Percentiles rank a stretch among this genome's conserved stretches.
Conservation (phyloP, 1,140 invertebrate genomes). For the Tetranychus urticae region DNA sequence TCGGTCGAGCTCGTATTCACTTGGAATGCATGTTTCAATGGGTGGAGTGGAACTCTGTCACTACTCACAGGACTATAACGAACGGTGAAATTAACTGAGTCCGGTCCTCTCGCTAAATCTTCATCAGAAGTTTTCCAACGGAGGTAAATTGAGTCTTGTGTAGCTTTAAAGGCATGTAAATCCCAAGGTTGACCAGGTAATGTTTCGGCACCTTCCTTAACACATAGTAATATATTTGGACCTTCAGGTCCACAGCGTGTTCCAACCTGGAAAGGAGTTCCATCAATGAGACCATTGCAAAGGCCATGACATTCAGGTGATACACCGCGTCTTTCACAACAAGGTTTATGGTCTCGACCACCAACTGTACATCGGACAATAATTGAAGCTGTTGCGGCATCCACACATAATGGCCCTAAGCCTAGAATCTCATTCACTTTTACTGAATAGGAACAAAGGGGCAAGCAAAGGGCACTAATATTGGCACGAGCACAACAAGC, state of each 20-base stretch:
- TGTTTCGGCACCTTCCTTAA: constrained; percentile 49
- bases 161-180: constrained; percentile 37
- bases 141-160: constrained; percentile 32
- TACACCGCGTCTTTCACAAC: constrained; percentile 45
- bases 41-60: constrained; percentile 10
- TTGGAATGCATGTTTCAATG: constrained; percentile 11
- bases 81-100: constrained; percentile 30
- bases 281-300: constrained; percentile 38
- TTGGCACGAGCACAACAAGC: constrained; percentile 43
- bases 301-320: constrained; percentile 38
- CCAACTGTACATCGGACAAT: constrained; percentile 38
- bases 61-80: constrained; percentile 27
- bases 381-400: constrained; percentile 19
- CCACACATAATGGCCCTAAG: constrained; percentile 34
- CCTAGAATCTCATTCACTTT: constrained; percentile 37
- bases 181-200: constrained; percentile 46
- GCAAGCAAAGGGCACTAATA: constrained; percentile 42
- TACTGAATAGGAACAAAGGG: constrained; percentile 43
- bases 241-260: constrained; percentile 44
- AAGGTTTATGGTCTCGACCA: constrained; percentile 41
- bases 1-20: constrained; percentile 35
- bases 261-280: constrained; percentile 26
- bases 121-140: constrained; percentile 41
- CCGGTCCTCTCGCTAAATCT: constrained; percentile 31
- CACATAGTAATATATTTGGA: constrained; percentile 56